These are phyloP conservation scores for Serinus canaria DNA, from an alignment of 2,113 vertebrate species.

Conservation along the genomic window DNA sequence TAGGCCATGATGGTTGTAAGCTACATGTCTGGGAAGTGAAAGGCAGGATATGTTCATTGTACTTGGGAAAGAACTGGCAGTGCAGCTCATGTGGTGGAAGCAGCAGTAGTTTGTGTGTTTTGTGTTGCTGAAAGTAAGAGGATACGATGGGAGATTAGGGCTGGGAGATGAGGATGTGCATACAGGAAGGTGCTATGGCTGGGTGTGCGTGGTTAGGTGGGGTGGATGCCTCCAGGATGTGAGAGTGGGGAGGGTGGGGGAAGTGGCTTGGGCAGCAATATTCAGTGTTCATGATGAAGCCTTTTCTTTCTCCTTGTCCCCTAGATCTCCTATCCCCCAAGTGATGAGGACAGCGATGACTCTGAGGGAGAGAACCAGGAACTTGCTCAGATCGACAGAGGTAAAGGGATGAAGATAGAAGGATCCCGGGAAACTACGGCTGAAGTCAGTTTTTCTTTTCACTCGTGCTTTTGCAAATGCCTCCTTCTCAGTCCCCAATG, in stretches of 20 bases:
- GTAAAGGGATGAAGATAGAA: constrained; percentile 64
- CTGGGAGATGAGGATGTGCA: not conserved
- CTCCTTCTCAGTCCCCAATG: not conserved
- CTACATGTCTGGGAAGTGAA: not conserved
- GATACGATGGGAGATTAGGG: not conserved
- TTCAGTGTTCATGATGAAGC: not conserved
- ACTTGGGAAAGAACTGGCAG: not conserved
- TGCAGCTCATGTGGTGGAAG: not conserved
- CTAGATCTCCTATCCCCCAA: constrained; percentile 88
- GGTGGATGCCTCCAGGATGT: not conserved
- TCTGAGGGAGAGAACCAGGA: constrained; percentile 93
- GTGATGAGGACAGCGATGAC: constrained; percentile 89
- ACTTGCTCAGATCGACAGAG: constrained; percentile 91
- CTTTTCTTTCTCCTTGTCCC: constrained; percentile 31
- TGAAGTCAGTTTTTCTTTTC: not conserved
- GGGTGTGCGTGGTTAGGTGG: not conserved
- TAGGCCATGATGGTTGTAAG: not conserved
- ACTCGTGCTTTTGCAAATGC: not conserved
- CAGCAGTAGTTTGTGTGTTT: not conserved
- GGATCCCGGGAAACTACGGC: not conserved
- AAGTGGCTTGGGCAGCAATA: not conserved
- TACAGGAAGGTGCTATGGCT: not conserved
- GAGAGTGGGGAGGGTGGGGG: not conserved
- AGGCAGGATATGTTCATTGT: not conserved
- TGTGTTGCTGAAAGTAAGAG: not conserved